These are phyloP conservation scores for mouse (Mus musculus) DNA, from an alignment of 2,113 vertebrate species.

Conservation along the genomic window GRCm39 chr8:103254001-103254500, in stretches of 20 bases:
- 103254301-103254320: background rate
- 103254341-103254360: background rate
- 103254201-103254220: background rate
- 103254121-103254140: background rate
- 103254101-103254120: background rate
- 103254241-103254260: too few relatives aligned
- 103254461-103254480: background rate
- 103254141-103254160: background rate
- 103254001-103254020: too few relatives aligned
- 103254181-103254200: background rate
- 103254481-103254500: background rate
- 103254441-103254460: too few relatives aligned
- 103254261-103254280: too few relatives aligned
- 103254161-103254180: too few relatives aligned
- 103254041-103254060: background rate
- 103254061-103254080: background rate
- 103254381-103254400: too few relatives aligned
- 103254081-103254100: background rate
- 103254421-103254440: background rate
- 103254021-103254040: background rate
- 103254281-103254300: background rate
- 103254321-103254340: background rate
- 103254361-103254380: background rate
- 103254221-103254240: background rate
- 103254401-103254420: too few relatives aligned